Evolutionary conservation across 1,140 invertebrate genomes (phyloP).

Genomic region (Drosophila miranda): DNA sequence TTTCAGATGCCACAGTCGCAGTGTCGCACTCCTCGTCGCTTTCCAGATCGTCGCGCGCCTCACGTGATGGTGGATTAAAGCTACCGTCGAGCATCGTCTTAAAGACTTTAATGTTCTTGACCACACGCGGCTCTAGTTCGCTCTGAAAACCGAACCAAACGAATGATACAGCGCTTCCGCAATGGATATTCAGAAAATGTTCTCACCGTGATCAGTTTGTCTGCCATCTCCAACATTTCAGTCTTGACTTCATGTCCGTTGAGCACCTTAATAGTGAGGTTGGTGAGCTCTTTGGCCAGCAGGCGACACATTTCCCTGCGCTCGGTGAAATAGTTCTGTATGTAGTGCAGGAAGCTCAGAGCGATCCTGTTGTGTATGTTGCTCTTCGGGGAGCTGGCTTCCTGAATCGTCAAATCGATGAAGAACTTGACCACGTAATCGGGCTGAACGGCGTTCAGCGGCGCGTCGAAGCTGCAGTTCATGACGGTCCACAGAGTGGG

Average conservation of each 20-base stretch:
- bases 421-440: too few relatives aligned
- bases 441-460: too few relatives aligned
- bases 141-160: constrained; percentile 37
- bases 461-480: too few relatives aligned
- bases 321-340: constrained; percentile 72
- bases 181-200: rapidly evolving
- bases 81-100: constrained; percentile 69
- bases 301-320: constrained; percentile 76
- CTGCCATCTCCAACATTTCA: constrained; percentile 61
- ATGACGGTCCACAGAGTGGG: too few relatives aligned
- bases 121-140: constrained; percentile 67
- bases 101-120: constrained; percentile 61
- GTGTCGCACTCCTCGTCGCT: constrained; percentile 59
- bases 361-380: constrained; percentile 80
- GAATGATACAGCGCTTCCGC: neutral
- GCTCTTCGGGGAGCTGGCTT: too few relatives aligned
- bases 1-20: constrained; percentile 25
- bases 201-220: constrained; percentile 67
- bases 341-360: constrained; percentile 65
- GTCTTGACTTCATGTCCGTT: constrained; percentile 50
- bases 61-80: constrained; percentile 53
- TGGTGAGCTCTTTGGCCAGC: constrained; percentile 68
- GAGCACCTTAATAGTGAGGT: constrained; percentile 53
- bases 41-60: constrained; percentile 26
- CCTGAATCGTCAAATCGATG: too few relatives aligned